A percentile compares a stretch with the other conserved stretches of the same genome.
These are phyloP conservation scores for Acronicta aceris DNA, from an alignment of 2,888 invertebrate genomes.

Conservation along the genomic window DNA sequence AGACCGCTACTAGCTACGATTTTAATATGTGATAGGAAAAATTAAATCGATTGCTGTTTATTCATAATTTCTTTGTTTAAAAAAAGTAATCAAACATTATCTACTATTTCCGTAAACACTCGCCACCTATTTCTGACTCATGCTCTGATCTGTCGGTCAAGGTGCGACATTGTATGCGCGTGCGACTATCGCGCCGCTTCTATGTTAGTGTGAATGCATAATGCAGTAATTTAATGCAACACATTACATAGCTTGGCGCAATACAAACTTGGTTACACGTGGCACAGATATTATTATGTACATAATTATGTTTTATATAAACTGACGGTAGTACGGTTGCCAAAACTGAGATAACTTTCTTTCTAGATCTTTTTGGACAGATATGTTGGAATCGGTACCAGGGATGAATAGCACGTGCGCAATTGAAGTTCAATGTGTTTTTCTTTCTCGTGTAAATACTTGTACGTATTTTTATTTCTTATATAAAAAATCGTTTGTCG, in stretches of 20 bases:
- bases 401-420: neutral
- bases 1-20: no score
- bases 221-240: slow-evolving; percentile 12
- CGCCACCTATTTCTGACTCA: slow-evolving; percentile 33
- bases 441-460: neutral
- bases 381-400: neutral
- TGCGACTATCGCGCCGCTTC: slow-evolving; percentile 9
- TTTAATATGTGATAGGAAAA: no score
- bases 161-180: slow-evolving; percentile 30
- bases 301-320: slow-evolving; percentile 13
- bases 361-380: neutral
- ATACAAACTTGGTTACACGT: slow-evolving; percentile 41
- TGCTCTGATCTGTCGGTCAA: slow-evolving; percentile 41
- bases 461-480: neutral
- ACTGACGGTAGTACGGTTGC: slow-evolving; percentile 13
- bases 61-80: neutral
- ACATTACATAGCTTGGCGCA: slow-evolving; percentile 17
- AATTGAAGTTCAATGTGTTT: neutral
- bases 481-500: no score
- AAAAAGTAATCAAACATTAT: neutral
- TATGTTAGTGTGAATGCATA: slow-evolving; percentile 9
- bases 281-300: slow-evolving; percentile 18
- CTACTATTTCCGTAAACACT: slow-evolving; percentile 25
- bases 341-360: slow-evolving; percentile 29
- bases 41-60: no score